A percentile compares a stretch with the other conserved stretches of the same genome.
These are phyloP conservation scores for Chouioia cunea DNA, from an alignment of 2,888 invertebrate species.

Conservation along the genomic window DNA sequence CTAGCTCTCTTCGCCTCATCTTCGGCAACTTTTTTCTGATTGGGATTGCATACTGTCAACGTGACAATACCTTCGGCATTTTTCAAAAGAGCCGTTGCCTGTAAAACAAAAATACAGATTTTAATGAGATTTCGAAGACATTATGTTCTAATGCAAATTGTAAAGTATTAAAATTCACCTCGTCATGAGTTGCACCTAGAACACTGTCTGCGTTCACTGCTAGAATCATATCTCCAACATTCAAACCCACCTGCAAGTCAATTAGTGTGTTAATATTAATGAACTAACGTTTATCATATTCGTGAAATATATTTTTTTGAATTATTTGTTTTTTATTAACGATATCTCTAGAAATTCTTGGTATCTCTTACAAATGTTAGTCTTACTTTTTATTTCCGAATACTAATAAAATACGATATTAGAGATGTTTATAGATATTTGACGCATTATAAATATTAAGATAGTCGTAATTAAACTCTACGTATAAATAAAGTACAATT, in stretches of 20 bases:
- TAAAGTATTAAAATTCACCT: constrained; percentile 72
- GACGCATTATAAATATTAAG: no score
- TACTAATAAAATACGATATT: no score
- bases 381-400: constrained; percentile 4
- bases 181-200: constrained; percentile 87
- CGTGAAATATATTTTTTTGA: background rate
- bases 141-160: constrained; percentile 22
- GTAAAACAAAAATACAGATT: constrained; percentile 16
- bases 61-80: constrained; percentile 89
- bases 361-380: background rate
- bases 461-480: no score
- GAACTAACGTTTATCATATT: background rate
- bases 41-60: constrained; percentile 86
- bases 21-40: constrained; percentile 77
- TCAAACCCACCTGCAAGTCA: constrained; percentile 83
- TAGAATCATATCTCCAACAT: constrained; percentile 97
- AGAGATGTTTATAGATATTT: no score
- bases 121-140: background rate
- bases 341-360: background rate
- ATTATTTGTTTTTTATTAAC: no score
- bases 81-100: constrained; percentile 88
- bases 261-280: constrained; percentile 17
- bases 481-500: no score
- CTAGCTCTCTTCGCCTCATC: constrained; percentile 63
- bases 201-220: constrained; percentile 95